Evolutionary conservation across 2,113 vertebrate genomes (phyloP).

Genomic region (Mobula hypostoma): DNA sequence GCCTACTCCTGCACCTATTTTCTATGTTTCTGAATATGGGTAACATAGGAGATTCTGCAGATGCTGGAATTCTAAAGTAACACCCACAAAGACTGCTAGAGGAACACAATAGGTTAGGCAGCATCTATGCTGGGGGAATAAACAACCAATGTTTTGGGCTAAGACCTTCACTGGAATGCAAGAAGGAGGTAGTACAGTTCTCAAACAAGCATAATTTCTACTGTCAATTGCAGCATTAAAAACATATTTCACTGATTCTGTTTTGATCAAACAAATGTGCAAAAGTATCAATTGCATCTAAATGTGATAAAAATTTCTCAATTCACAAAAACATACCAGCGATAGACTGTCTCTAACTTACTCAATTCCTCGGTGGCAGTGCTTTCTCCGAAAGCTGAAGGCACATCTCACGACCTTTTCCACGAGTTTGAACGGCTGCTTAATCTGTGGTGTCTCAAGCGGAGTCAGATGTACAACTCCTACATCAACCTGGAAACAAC

Average conservation of each 20-base stretch:
- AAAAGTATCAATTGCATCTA: background rate
- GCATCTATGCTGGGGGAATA: too few species aligned
- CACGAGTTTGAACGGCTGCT: constrained; percentile 84
- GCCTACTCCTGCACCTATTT: too few species aligned
- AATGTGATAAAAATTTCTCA: background rate
- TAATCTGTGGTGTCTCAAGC: constrained; percentile 70
- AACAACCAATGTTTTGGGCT: too few species aligned
- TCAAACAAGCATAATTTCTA: background rate
- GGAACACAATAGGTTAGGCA: too few species aligned
- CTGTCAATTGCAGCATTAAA: background rate
- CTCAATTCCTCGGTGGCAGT: constrained; percentile 77
- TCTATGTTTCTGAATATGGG: too few species aligned
- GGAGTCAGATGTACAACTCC: constrained; percentile 86
- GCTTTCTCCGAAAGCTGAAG: constrained; percentile 88
- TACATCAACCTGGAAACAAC: constrained; percentile 74
- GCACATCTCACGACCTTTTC: constrained; percentile 78
- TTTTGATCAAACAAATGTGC: background rate
- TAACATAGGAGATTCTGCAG: too few species aligned
- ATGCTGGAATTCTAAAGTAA: too few species aligned
- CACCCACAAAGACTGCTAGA: too few species aligned
- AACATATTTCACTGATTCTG: background rate
- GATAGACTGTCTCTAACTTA: constrained; percentile 55
- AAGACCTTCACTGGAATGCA: too few species aligned
- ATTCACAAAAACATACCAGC: background rate
- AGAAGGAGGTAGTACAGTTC: background rate